Conservation (phyloP, 2,888 invertebrate species). For the Sycophila texana region DNA sequence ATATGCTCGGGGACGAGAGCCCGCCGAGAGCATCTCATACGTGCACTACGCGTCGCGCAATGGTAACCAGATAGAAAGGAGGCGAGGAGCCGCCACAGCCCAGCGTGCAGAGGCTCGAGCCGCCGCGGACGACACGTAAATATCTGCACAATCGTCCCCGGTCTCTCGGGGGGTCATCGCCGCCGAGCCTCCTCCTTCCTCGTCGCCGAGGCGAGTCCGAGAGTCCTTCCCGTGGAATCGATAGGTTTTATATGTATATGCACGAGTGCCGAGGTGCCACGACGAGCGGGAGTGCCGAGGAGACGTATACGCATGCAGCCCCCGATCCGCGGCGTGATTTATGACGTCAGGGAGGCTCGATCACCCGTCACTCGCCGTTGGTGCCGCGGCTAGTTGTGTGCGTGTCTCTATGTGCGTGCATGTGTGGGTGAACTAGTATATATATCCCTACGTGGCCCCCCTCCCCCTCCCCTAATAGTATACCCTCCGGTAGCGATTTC, state of each 20-base stretch:
- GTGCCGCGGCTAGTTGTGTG: not conserved
- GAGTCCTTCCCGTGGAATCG: no score
- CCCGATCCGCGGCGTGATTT: constrained; percentile 5
- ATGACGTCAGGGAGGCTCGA: constrained; percentile 29
- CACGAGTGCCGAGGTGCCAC: no score
- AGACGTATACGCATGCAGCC: no score
- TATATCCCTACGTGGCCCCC: not conserved
- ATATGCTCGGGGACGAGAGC: constrained; percentile 12
- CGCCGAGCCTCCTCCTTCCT: no score
- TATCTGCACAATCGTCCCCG: not conserved
- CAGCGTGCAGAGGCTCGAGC: not conserved
- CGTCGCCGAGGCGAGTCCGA: no score
- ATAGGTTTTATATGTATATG: no score
- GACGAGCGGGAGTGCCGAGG: no score
- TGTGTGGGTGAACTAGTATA: not conserved
- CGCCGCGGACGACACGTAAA: constrained; percentile 1
- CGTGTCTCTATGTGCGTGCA: not conserved
- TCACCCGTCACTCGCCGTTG: constrained; percentile 18
- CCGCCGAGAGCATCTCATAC: constrained; percentile 70
- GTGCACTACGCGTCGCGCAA: constrained; percentile 73
- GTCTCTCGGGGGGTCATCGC: no score
- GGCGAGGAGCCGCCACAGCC: constrained; percentile 64
- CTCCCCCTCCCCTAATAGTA: not conserved
- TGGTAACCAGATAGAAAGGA: constrained; percentile 75
- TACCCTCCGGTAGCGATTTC: no score